Evolutionary conservation across 2,113 vertebrate genomes (phyloP).

Genomic region (Nematolebias whitei): DNA sequence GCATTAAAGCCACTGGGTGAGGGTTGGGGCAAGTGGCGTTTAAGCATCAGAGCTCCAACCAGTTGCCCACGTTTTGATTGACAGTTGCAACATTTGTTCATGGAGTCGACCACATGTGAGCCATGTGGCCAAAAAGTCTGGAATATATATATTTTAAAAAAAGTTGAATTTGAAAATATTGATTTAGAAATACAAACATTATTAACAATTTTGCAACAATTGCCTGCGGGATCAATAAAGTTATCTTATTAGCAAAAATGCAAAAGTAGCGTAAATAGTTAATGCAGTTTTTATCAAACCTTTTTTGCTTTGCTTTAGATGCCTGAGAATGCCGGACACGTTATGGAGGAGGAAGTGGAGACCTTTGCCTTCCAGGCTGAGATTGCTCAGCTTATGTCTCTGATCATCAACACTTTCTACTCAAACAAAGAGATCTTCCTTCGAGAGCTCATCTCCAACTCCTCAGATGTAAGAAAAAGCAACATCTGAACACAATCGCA

Average conservation of each 20-base stretch:
- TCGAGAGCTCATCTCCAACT: conserved; percentile 85
- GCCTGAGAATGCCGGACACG: conserved; percentile 65
- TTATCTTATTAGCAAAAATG: too few species aligned
- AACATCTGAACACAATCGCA: not conserved
- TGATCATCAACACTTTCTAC: conserved; percentile 87
- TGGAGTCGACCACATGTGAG: not conserved
- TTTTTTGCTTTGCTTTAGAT: conserved; percentile 51
- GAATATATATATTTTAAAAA: not conserved
- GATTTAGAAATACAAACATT: too few species aligned
- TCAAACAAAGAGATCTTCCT: conserved; percentile 89
- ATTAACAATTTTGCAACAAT: not conserved
- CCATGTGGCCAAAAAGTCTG: conserved; percentile 31
- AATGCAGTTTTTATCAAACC: not conserved
- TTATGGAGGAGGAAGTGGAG: conserved; percentile 74
- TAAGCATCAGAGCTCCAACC: conserved; percentile 41
- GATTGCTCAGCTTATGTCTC: conserved; percentile 86
- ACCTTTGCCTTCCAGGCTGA: conserved; percentile 86
- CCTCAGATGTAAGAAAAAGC: conserved; percentile 79
- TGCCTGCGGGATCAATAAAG: too few species aligned
- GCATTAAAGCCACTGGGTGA: conserved; percentile 19
- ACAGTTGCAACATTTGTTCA: conserved; percentile 67
- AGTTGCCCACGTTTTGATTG: conserved; percentile 55
- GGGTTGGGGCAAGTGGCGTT: too few species aligned
- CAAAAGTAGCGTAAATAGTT: too few species aligned
- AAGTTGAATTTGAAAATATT: not conserved